Base-by-base conservation (phyloP, 2,113 vertebrate genomes). In the Boulengeromyrus knoepffleri region DNA sequence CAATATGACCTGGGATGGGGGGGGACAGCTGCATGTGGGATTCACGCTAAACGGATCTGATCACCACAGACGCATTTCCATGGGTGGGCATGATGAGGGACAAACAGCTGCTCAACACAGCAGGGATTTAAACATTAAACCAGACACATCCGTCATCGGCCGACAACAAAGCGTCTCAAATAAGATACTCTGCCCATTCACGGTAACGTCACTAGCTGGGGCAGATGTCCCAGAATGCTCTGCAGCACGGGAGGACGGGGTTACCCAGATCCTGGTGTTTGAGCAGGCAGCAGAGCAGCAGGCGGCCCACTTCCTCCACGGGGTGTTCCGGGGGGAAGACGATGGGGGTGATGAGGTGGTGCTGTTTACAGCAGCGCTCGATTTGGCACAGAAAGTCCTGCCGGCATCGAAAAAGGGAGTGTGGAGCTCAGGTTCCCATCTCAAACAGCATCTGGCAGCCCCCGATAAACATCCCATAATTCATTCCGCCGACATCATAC, bases 181-280 rank as follows among this genome's bases (percentile, higher is more conserved):
- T 70, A 8, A 77, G 31, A 77, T 1, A 5, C 13, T 42, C 74
- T 19, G 31, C 36, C 10, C 24, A 49, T 86, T 31, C 45, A 49
- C n/a, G 19, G 15, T 50, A 13, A 49, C 19, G 15, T 45, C 84
- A 5, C 84, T 50, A 49, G 45, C n/a, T 50, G 24, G 36, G 45
- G 45, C 24, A 5, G 17, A 50, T 49, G 9, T 86, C 88, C 62
- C 88, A 89, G 27, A 50, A 80, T 36, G 84, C 39, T 39, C 31
- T 45, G 31, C 49, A 10, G 1, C 80, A 80, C 0, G 8, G 70
- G n/a, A 9, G 46, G 93, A 92, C 90, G 90, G 91, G 89, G 89
- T 94, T 97, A 99, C 99, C 99, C 87, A 99, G 97, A 95, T 99
- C 99, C 90, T 99, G 98, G 91, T 99, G 99, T 92, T 99, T 99